phyloP scores from a whole-genome alignment of 2,113 vertebrate genomes.

The Panthera leo region DNA sequence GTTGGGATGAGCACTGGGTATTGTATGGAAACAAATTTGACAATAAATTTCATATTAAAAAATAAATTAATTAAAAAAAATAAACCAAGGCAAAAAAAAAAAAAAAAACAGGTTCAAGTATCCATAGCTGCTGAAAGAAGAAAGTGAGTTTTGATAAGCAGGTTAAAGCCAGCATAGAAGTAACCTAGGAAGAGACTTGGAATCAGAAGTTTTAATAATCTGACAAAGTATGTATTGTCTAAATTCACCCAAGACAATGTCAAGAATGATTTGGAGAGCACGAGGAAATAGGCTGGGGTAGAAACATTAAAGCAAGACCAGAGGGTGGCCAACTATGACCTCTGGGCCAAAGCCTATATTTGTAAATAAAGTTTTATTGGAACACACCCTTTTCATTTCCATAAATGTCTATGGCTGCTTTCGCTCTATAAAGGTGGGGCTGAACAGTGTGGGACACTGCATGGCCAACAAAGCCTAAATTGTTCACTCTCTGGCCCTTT shows the following conservation, averaged over 20 bases:
- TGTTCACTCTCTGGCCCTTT: background rate
- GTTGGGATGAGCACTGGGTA: too few relatives aligned
- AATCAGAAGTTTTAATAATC: background rate
- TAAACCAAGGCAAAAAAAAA: too few relatives aligned
- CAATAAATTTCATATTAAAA: too few relatives aligned
- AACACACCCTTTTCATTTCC: background rate
- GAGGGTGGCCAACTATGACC: background rate
- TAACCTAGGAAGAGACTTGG: background rate
- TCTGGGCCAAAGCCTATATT: background rate
- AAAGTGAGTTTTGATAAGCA: background rate
- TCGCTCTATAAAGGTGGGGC: background rate
- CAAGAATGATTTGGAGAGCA: background rate
- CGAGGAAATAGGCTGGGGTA: background rate
- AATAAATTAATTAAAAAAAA: too few relatives aligned
- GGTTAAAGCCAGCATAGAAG: background rate
- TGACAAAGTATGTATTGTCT: background rate
- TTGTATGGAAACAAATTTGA: too few relatives aligned
- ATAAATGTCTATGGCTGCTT: background rate
- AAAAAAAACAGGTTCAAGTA: background rate
- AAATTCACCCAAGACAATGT: background rate
- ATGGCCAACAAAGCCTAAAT: background rate
- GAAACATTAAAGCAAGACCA: background rate
- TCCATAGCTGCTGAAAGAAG: background rate
- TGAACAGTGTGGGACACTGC: background rate
- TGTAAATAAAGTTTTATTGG: slow-evolving; percentile 50